Evolutionary conservation across 2,888 invertebrate genomes (phyloP), one percentile per base, ranked within the genome.

Genomic region (Heptascelio sp.): DNA sequence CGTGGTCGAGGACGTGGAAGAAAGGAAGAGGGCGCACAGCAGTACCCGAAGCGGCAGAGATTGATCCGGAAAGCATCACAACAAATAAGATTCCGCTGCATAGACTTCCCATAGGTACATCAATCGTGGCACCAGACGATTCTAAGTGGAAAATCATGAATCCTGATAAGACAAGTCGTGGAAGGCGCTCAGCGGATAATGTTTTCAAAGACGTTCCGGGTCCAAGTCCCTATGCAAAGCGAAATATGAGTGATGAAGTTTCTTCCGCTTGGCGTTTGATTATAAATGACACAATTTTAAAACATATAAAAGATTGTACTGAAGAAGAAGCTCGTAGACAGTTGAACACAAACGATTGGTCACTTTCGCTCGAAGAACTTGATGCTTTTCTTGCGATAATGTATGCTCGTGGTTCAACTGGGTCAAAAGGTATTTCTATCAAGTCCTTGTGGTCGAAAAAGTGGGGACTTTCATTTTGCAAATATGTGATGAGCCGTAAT

Each of bases 381-480:
- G 64, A 25, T 30, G 53, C 40, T 34, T 64, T 62, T 23, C 11
- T 62, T 17, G 62, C n/a, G 1, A 62, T 62, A 9, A 17, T 62
- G 21, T 62, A 62, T 25, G 43, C 26, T 21, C 43, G 43, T 3
- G 53, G 64, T 37, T 55, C 64, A 49, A 49, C 46, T 30, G 25
- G 49, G 3, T 46, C 46, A 9, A 43, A 46, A 46, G 30, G 30
- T 15, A 9, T 49, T 8, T 9, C 2, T 2, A 1, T 51, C 1
- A 25, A 30, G 55, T 64, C 57, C 72, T 59, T 88, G 60, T 89
- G 87, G 88, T 81, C 80, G 8, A 82, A 84, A 51, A 87, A 86
- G 26, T 89, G 85, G 85, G 85, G 88, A 2, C 84, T 86, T 3
- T 5, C 72, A 17, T 88, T 88, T 84, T 87, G 88, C 72, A 70